Conservation (phyloP, 2,113 vertebrate species). For the Hypomesus transpacificus region DNA sequence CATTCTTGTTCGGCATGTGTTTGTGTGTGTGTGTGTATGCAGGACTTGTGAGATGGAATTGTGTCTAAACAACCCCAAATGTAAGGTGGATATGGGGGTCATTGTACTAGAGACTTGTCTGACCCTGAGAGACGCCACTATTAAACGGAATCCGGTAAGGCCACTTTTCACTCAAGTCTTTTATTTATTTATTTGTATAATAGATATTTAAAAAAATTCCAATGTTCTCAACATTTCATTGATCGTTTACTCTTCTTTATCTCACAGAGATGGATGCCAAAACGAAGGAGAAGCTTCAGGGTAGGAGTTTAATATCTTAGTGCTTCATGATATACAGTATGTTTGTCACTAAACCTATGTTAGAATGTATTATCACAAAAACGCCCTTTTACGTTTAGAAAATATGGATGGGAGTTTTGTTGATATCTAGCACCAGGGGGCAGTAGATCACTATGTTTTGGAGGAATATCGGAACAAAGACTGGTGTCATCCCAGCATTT, state of each 20-base stretch:
- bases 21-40: neutral
- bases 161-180: neutral
- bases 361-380: neutral
- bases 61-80: constrained; percentile 85
- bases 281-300: constrained; percentile 59
- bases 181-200: neutral
- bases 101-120: constrained; percentile 83
- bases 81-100: constrained; percentile 89
- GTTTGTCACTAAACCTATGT: neutral
- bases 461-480: constrained; percentile 47
- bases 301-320: neutral
- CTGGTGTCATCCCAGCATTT: constrained; percentile 19
- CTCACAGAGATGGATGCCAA: constrained; percentile 58
- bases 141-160: constrained; percentile 78
- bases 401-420: neutral
- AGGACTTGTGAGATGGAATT: constrained; percentile 82
- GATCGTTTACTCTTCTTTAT: constrained; percentile 18
- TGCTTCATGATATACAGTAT: neutral
- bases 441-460: constrained; percentile 70
- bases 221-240: neutral
- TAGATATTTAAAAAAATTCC: neutral
- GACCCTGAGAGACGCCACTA: constrained; percentile 81
- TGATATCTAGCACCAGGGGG: constrained; percentile 63
- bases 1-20: neutral
- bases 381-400: neutral